Base-by-base conservation (phyloP, 2,888 invertebrate genomes). In the Rapana venosa region DNA sequence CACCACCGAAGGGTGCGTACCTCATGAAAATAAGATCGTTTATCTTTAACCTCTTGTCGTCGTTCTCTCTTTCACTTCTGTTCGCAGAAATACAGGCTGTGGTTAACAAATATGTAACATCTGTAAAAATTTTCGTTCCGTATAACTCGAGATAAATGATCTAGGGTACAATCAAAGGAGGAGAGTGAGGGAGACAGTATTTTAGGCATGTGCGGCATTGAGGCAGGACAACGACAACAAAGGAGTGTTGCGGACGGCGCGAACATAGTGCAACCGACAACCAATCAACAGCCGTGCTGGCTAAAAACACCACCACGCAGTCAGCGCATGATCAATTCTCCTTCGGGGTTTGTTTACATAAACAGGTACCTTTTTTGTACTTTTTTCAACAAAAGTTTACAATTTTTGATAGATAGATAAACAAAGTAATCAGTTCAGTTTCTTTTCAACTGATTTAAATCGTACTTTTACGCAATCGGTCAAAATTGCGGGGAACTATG, bases 301-400 rank as follows among this genome's bases (percentile, higher is more conserved):
- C 35, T 36, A 20, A n/a, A 81, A 83, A 83, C 83, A 83, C 56
- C 0, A 66, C 61, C 89, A 89, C 83, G 89, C 85, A 47, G 36
- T 70, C 11, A 26, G 61, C 17, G 85, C 89, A 85, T 89, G 89
- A 85, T 89, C 84, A 83, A 22, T 5, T 13, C 47, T 47, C 6
- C 79, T 36, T 47, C n/a, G n/a, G n/a, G 84, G 32, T 89, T 89
- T 89, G 83, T 74, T 74, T 89, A 83, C 83, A 70, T 61, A 85
- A 58, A 22, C 30, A 32, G 61, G 58, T 1, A 85, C 30, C 13
- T 35, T 30, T 30, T 61, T 0, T 36, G 20, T 20, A 0, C 0
- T 11, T 36, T 26, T 70, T 17, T 17, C 26, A 70, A 26, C 32
- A 35, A 13, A 87, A 0, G 26, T 15, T 26, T 13, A 58, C 22